Conservation (phyloP, 1,140 invertebrate genomes). For the Patella vulgata region DNA sequence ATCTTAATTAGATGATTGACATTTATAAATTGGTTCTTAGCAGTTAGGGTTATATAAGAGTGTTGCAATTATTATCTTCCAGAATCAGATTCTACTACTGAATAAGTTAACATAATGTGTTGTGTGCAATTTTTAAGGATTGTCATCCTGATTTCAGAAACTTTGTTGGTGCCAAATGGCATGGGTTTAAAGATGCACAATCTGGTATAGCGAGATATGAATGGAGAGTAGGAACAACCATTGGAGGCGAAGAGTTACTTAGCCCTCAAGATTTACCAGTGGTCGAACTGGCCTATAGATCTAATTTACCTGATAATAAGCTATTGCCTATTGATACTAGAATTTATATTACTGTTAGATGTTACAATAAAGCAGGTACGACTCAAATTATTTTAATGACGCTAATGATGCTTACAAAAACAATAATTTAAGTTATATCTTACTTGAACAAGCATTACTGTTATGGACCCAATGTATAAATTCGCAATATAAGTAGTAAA, state of each 20-base stretch:
- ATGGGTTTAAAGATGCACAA: conserved; percentile 38
- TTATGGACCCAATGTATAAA: too few species aligned
- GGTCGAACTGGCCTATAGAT: conserved; percentile 14
- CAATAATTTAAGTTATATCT: too few species aligned
- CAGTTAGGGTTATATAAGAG: too few species aligned
- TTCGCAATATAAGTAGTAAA: too few species aligned
- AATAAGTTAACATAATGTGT: too few species aligned
- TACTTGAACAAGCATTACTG: too few species aligned
- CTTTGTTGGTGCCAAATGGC: conserved; percentile 36
- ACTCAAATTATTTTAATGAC: neutral
- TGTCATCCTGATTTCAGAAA: conserved; percentile 29
- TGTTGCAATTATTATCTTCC: too few species aligned
- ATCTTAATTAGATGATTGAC: too few species aligned
- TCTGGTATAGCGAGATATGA: conserved; percentile 34
- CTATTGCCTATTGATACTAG: conserved; percentile 20
- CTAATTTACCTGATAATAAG: neutral
- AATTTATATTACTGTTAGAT: conserved; percentile 40
- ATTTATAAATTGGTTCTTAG: too few species aligned
- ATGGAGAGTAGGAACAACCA: conserved; percentile 38
- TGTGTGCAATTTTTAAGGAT: too few species aligned
- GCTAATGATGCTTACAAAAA: too few species aligned
- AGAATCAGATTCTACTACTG: too few species aligned
- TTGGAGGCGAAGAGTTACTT: conserved; percentile 32
- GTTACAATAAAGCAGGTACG: conserved; percentile 40
- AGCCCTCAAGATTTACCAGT: conserved; percentile 16